Percentiles rank a stretch among this genome's conserved stretches.
Evolutionary conservation across 1,140 invertebrate genomes (phyloP).

Genomic region (Heliconius congener): DNA sequence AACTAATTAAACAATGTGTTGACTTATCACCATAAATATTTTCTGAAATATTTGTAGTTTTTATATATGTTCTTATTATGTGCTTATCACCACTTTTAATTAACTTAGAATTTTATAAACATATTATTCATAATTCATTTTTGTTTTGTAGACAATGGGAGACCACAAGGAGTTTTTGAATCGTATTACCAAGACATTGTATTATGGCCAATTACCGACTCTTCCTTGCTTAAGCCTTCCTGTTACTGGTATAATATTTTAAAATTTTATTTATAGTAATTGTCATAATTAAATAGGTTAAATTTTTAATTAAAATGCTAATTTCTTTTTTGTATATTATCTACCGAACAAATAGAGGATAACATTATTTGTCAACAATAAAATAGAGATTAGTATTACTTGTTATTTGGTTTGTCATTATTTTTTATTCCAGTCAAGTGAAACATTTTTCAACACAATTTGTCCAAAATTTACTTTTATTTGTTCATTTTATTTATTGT

Average conservation of each 20-base stretch:
- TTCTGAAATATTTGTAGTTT: background rate
- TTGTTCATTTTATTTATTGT: too few species aligned
- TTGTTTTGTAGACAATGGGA: conserved; percentile 82
- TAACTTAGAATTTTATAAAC: too few species aligned
- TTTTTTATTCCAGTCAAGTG: background rate
- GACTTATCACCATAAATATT: background rate
- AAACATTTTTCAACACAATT: too few species aligned
- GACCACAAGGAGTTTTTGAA: conserved; percentile 88
- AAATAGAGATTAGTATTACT: too few species aligned
- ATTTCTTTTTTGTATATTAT: too few species aligned
- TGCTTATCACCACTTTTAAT: background rate
- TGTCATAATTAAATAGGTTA: background rate
- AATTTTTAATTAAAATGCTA: too few species aligned
- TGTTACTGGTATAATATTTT: conserved; percentile 84
- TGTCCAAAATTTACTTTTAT: too few species aligned
- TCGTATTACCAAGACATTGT: conserved; percentile 91
- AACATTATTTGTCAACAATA: too few species aligned
- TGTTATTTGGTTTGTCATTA: too few species aligned
- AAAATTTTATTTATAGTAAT: background rate
- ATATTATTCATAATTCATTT: background rate
- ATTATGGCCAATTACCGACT: conserved; percentile 89
- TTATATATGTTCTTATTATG: background rate
- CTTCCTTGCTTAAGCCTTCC: conserved; percentile 89
- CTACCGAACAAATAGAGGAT: too few species aligned
- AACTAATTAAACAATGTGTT: background rate